A percentile compares a stretch with the other conserved stretches of the same genome.
These are phyloP conservation scores for Alces alces DNA, from an alignment of 2,113 vertebrate genomes.

Conservation along the genomic window DNA sequence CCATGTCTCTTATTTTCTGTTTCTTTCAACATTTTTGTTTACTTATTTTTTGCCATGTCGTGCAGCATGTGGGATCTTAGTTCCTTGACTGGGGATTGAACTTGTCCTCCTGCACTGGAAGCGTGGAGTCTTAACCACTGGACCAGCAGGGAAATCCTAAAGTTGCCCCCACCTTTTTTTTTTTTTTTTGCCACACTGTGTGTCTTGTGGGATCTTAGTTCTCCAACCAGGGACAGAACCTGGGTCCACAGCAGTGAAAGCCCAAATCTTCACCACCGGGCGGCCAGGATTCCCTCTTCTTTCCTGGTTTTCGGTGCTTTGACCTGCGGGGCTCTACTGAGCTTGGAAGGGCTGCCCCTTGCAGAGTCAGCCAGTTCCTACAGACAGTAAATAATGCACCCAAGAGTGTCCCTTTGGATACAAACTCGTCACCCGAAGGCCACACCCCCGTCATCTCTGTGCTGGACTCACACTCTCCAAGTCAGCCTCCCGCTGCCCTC, in stretches of 20 bases:
- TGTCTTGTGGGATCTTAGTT: not conserved
- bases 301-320: not conserved
- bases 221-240: not conserved
- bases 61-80: not conserved
- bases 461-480: not conserved
- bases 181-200: too few species aligned
- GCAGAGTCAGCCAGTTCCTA: too few species aligned
- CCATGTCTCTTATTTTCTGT: not conserved
- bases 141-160: too few species aligned
- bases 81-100: too few species aligned
- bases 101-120: too few species aligned
- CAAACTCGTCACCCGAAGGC: not conserved
- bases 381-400: not conserved
- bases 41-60: not conserved
- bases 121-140: too few species aligned
- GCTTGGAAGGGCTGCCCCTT: not conserved
- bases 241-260: not conserved
- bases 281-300: not conserved
- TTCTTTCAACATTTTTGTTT: not conserved
- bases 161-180: too few species aligned
- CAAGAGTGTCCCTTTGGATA: not conserved
- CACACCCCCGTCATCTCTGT: too few species aligned
- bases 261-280: accelerated
- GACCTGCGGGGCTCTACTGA: not conserved
- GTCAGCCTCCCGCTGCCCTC: not conserved